Evolutionary conservation across 1,140 invertebrate genomes (phyloP).

Genomic region (Pseudomyrmex cubaensis): DNA sequence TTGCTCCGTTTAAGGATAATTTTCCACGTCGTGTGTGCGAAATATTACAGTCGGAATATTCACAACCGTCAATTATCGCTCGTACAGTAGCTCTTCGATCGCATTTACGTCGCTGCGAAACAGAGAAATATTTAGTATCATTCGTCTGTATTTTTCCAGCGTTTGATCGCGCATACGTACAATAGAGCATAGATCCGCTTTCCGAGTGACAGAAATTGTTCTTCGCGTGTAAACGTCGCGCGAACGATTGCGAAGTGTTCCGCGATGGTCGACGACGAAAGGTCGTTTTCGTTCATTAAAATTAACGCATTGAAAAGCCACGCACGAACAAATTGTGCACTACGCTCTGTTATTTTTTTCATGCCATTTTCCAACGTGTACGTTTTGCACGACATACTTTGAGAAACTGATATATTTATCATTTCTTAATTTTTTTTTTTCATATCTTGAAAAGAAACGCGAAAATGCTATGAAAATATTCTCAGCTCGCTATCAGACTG

Average conservation of each 20-base stretch:
- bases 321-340: background rate
- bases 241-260: slow-evolving; percentile 33
- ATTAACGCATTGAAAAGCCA: slow-evolving; percentile 26
- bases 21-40: too few species aligned
- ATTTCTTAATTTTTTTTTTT: too few species aligned
- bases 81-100: background rate
- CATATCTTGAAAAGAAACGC: too few species aligned
- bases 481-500: too few species aligned
- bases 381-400: too few species aligned
- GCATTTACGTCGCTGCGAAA: background rate
- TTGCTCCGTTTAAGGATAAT: too few species aligned
- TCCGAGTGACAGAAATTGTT: slow-evolving; percentile 46
- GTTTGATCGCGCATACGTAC: background rate
- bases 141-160: slow-evolving; percentile 14
- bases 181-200: slow-evolving; percentile 12
- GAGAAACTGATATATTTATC: too few species aligned
- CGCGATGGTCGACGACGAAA: slow-evolving; percentile 40
- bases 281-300: slow-evolving; percentile 43
- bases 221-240: background rate
- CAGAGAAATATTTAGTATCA: slow-evolving; percentile 31
- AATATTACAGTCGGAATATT: background rate
- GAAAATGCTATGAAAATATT: too few species aligned
- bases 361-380: background rate
- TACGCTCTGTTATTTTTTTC: background rate
- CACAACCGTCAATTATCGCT: background rate